Percentiles rank a stretch among this genome's conserved stretches.
Evolutionary conservation across 2,113 vertebrate genomes (phyloP).

Genomic region (Nycticryphes semicollaris): DNA sequence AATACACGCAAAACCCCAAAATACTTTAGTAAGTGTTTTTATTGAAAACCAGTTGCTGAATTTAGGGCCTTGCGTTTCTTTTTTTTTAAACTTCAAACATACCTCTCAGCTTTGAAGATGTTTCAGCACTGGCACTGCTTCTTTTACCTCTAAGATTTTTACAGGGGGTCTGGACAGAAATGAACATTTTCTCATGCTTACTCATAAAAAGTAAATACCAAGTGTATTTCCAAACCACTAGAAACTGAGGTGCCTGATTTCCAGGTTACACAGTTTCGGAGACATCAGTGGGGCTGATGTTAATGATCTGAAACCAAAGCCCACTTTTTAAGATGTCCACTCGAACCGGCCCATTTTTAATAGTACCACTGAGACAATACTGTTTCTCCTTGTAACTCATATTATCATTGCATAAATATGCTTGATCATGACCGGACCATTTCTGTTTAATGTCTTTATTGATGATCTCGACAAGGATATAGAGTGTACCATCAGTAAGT

Average conservation of each 20-base stretch:
- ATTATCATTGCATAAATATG: not conserved
- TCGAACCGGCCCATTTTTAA: not conserved
- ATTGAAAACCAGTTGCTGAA: not conserved
- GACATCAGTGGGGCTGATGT: not conserved
- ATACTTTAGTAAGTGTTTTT: not conserved
- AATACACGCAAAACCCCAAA: not conserved
- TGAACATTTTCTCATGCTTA: constrained; percentile 42
- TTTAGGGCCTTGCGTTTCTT: not conserved
- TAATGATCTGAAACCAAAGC: not conserved
- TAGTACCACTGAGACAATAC: not conserved
- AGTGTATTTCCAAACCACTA: not conserved
- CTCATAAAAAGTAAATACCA: constrained; percentile 13
- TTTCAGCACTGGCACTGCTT: constrained; percentile 23
- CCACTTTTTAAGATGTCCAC: not conserved
- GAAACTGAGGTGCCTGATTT: not conserved
- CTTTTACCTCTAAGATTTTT: constrained; percentile 19
- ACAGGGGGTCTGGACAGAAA: constrained; percentile 29
- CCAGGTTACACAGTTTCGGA: not conserved
- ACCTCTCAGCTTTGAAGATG: constrained; percentile 28
- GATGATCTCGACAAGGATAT: no score
- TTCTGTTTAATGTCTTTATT: no score
- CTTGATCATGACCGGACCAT: not conserved
- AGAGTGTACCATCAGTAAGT: no score
- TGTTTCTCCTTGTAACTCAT: not conserved
- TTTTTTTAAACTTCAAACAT: constrained; percentile 6